Conservation (phyloP, 2,113 vertebrate species). For the Hyperopisus bebe region DNA sequence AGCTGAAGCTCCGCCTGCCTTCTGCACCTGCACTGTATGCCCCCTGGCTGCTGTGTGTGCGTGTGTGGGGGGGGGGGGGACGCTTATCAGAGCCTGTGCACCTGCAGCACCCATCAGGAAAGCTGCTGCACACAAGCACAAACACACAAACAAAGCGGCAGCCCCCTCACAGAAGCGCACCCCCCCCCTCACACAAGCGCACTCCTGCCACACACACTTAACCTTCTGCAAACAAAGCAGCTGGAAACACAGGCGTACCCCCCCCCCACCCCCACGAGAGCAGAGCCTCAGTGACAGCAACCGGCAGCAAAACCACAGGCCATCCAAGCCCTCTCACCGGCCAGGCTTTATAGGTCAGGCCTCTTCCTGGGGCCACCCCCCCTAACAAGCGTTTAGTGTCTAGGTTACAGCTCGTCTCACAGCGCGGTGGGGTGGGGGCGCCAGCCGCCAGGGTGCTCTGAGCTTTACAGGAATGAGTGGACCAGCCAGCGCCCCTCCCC, state of each 20-base stretch:
- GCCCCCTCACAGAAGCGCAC: background rate
- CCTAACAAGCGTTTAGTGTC: constrained; percentile 10
- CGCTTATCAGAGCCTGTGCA: constrained; percentile 35
- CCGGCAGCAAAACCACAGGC: constrained; percentile 6
- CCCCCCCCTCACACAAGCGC: background rate
- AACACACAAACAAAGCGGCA: background rate
- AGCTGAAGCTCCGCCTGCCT: background rate
- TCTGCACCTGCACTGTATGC: constrained; percentile 24
- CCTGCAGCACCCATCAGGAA: constrained; percentile 30
- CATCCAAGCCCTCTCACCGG: background rate
- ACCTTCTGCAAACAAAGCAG: constrained; percentile 5
- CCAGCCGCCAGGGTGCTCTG: background rate
- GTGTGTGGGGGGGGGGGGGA: background rate
- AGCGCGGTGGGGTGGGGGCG: background rate
- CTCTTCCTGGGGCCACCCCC: background rate
- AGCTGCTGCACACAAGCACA: constrained; percentile 2
- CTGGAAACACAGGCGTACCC: constrained; percentile 9
- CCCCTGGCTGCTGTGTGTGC: constrained; percentile 11
- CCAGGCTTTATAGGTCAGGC: constrained; percentile 12
- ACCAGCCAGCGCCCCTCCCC: background rate
- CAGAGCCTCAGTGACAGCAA: constrained; percentile 1
- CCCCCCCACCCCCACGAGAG: background rate
- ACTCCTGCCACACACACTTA: constrained; percentile 15
- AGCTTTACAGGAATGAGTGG: background rate
- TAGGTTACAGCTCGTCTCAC: background rate